A percentile compares a stretch with the other conserved stretches of the same genome.
phyloP scores from a whole-genome alignment of 2,888 invertebrate genomes.

The Drosophila differens region DNA sequence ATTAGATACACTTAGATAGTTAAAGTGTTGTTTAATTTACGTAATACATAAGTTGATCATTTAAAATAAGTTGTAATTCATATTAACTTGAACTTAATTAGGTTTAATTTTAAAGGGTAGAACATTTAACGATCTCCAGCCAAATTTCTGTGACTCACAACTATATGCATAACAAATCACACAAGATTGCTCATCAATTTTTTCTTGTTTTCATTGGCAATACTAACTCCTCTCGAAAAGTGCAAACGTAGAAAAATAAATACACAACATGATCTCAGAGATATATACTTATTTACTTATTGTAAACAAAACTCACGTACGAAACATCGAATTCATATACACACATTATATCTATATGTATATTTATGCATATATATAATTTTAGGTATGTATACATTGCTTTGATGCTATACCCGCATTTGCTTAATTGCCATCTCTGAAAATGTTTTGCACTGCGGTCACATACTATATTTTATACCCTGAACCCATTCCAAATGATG shows the following conservation, averaged over 20 bases:
- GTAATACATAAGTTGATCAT: background rate
- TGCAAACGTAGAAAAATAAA: slow-evolving; percentile 7
- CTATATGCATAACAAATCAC: slow-evolving; percentile 1
- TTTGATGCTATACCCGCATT: slow-evolving; percentile 44
- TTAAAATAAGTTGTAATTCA: background rate
- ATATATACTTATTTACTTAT: slow-evolving; percentile 23
- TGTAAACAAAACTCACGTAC: slow-evolving; percentile 54
- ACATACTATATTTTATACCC: slow-evolving; percentile 44
- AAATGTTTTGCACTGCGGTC: slow-evolving; percentile 64
- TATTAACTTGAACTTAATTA: background rate
- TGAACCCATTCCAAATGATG: background rate
- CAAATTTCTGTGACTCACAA: slow-evolving; percentile 26
- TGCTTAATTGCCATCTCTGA: slow-evolving; percentile 40
- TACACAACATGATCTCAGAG: slow-evolving; percentile 43
- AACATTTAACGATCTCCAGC: background rate
- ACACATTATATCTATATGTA: slow-evolving; percentile 1
- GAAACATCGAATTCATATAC: slow-evolving; percentile 17
- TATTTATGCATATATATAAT: background rate
- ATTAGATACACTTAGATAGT: background rate
- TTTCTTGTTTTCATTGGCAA: slow-evolving; percentile 8
- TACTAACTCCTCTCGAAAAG: slow-evolving; percentile 12
- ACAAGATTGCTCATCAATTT: slow-evolving; percentile 43
- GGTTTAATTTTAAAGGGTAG: background rate
- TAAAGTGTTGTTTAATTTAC: background rate
- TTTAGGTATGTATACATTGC: slow-evolving; percentile 19